These are phyloP conservation scores for Ailurus styani DNA, from an alignment of 2,113 vertebrate species.

Conservation along the genomic window DNA sequence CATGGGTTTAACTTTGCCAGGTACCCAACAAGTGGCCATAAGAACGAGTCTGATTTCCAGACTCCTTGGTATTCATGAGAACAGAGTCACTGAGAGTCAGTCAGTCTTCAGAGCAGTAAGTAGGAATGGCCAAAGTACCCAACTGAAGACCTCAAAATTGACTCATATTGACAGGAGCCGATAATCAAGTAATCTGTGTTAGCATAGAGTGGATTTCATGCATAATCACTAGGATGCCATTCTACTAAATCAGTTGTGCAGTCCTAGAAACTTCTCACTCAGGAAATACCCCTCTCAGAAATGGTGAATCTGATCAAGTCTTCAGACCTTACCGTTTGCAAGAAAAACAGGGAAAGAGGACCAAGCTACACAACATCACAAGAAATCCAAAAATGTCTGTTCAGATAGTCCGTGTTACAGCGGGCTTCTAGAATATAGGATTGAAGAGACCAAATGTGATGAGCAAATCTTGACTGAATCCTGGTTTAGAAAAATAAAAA, in stretches of 20 bases:
- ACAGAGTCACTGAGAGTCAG: not conserved
- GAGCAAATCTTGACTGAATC: not conserved
- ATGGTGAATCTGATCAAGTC: not conserved
- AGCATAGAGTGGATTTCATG: not conserved
- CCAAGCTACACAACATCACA: not conserved
- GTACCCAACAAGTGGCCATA: accelerated
- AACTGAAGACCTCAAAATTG: not conserved
- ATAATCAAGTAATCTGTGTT: too few relatives aligned
- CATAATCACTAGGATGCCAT: not conserved
- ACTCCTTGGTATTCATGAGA: not conserved
- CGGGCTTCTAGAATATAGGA: not conserved
- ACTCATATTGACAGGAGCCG: too few relatives aligned
- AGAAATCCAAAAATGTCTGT: not conserved
- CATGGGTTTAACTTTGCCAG: not conserved
- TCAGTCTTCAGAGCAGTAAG: not conserved
- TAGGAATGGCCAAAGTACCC: not conserved
- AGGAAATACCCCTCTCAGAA: not conserved
- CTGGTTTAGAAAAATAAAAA: not conserved
- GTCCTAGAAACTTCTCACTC: not conserved
- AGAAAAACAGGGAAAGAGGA: not conserved
- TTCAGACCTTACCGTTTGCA: not conserved
- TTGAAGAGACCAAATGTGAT: not conserved
- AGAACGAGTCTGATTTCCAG: not conserved
- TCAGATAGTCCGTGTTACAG: not conserved
- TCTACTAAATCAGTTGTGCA: not conserved